Evolutionary conservation across 2,888 invertebrate species (phyloP).

Genomic region (Thera obeliscata): DNA sequence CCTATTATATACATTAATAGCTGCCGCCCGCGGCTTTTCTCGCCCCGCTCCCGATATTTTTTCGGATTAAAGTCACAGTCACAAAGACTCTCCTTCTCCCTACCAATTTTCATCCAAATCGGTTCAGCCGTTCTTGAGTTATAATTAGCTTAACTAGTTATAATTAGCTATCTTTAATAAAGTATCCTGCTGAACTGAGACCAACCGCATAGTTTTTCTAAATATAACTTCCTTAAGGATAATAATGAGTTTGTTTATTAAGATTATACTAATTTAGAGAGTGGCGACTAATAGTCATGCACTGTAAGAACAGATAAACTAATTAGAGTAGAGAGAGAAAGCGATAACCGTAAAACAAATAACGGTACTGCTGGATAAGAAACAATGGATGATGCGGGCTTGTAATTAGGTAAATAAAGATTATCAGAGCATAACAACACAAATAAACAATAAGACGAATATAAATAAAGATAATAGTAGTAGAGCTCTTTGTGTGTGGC

Average conservation of each 20-base stretch:
- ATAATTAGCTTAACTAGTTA: too few species aligned
- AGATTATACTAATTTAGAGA: neutral
- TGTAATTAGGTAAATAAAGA: neutral
- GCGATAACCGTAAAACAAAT: neutral
- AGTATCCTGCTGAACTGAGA: neutral
- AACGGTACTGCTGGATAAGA: neutral
- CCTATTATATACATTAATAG: too few species aligned
- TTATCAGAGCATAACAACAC: neutral
- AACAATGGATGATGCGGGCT: neutral
- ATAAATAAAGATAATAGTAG: neutral
- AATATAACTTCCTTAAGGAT: neutral
- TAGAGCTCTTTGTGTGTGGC: too few species aligned
- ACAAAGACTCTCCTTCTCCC: too few species aligned
- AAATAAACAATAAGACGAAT: neutral
- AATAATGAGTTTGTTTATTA: neutral
- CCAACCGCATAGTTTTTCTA: neutral
- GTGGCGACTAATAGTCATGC: neutral
- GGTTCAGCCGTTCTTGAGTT: too few species aligned
- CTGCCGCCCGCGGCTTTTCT: too few species aligned
- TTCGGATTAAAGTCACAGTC: too few species aligned
- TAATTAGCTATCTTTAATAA: too few species aligned
- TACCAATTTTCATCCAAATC: too few species aligned
- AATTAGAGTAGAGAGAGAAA: neutral
- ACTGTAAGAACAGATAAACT: neutral
- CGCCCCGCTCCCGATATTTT: too few species aligned